These are phyloP conservation scores for Agrilus planipennis DNA, from an alignment of 1,140 invertebrate species.

Conservation along the genomic window DNA sequence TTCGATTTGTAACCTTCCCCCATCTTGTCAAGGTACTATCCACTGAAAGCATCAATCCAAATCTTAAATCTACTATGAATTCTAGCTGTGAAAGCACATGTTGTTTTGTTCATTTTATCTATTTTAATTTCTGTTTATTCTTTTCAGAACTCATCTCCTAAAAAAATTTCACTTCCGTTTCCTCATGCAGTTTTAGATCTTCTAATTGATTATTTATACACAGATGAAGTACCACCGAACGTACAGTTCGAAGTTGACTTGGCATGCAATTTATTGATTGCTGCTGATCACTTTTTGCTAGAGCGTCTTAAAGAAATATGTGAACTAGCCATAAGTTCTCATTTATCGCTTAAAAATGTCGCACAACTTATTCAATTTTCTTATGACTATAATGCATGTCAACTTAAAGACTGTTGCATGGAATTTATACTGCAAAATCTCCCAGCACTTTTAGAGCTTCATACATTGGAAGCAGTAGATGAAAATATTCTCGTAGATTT, in stretches of 20 bases:
- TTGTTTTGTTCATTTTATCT: too few relatives aligned
- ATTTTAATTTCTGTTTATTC: too few relatives aligned
- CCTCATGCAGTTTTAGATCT: conserved; percentile 37
- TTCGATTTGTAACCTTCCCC: too few relatives aligned
- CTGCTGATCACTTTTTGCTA: conserved; percentile 58
- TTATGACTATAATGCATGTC: conserved; percentile 49
- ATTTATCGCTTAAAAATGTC: conserved; percentile 57
- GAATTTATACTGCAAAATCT: conserved; percentile 60
- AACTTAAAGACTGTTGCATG: conserved; percentile 54
- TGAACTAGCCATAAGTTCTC: conserved; percentile 46
- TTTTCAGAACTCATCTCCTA: conserved; percentile 16
- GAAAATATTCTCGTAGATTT: conserved; percentile 46
- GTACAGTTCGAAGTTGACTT: conserved; percentile 43
- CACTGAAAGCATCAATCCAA: neutral
- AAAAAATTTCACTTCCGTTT: conserved; percentile 20
- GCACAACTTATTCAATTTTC: conserved; percentile 55
- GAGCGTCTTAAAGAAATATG: conserved; percentile 51
- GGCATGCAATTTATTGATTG: conserved; percentile 52
- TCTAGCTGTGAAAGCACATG: neutral
- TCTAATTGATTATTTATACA: conserved; percentile 56
- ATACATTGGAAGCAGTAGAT: conserved; percentile 44
- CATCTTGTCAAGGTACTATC: too few relatives aligned
- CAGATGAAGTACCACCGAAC: conserved; percentile 44
- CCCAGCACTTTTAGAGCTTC: conserved; percentile 50
- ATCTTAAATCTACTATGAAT: too few relatives aligned